Conservation (phyloP, 2,797 vertebrate species). For the Helarctos malayanus region DNA sequence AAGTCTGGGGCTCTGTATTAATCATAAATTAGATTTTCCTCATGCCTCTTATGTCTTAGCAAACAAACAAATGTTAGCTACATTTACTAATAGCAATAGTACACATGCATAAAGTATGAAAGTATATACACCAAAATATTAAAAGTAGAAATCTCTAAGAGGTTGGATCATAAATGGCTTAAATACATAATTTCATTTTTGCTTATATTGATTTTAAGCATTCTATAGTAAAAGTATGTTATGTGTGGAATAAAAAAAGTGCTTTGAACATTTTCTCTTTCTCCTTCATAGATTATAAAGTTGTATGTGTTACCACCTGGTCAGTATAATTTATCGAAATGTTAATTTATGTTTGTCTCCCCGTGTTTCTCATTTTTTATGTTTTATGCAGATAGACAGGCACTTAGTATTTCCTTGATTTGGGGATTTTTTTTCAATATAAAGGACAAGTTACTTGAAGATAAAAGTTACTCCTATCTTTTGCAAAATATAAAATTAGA, state of each 20-base stretch:
- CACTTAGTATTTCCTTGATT: not conserved
- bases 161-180: not conserved
- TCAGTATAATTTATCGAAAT: not conserved
- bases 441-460: conserved; percentile 16
- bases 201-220: not conserved
- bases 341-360: not conserved
- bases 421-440: not conserved
- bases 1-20: not conserved
- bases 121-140: not conserved
- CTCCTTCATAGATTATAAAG: not conserved
- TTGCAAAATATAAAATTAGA: conserved; percentile 40
- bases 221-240: not conserved
- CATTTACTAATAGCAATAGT: not conserved
- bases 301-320: not conserved
- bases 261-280: not conserved
- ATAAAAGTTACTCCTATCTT: not conserved
- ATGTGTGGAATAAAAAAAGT: not conserved
- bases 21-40: not conserved
- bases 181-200: conserved; percentile 45
- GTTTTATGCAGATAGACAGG: not conserved
- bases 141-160: not conserved
- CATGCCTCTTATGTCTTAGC: not conserved
- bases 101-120: not conserved
- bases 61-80: not conserved
- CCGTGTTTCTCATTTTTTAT: not conserved